phyloP scores from a whole-genome alignment of 2,797 vertebrate species.

The Brachymystax lenok region DNA sequence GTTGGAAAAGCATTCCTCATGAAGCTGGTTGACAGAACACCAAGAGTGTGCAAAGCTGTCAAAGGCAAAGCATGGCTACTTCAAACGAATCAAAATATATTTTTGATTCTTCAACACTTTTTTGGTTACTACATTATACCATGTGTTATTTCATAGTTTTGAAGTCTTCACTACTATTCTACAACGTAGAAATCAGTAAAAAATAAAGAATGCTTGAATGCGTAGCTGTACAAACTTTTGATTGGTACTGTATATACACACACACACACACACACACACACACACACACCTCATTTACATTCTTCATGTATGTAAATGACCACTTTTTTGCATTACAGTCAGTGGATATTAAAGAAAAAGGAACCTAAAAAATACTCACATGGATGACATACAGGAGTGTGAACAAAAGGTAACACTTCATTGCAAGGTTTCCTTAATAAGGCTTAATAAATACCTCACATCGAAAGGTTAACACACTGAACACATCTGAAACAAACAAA shows the following conservation, averaged over 20 bases:
- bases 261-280: background rate
- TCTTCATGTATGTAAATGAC: constrained; percentile 45
- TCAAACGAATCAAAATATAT: too few species aligned
- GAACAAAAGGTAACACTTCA: background rate
- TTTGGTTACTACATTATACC: too few species aligned
- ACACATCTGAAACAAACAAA: background rate
- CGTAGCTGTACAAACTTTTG: background rate
- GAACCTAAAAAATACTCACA: background rate
- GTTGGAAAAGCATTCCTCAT: too few species aligned
- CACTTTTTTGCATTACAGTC: constrained; percentile 21
- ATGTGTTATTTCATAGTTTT: too few species aligned
- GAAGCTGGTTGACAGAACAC: too few species aligned
- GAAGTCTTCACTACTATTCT: too few species aligned
- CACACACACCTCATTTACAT: constrained; percentile 47
- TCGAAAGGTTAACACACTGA: constrained; percentile 11
- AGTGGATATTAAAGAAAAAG: constrained; percentile 17
- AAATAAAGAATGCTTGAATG: too few species aligned
- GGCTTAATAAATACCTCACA: constrained; percentile 16
- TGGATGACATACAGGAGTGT: constrained; percentile 14
- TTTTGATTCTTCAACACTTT: too few species aligned
- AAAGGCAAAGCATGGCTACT: too few species aligned
- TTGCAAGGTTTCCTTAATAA: background rate
- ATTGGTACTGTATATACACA: background rate
- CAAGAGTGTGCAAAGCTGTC: too few species aligned
- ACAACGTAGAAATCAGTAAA: too few species aligned